These are phyloP conservation scores for Trematomus loennbergii DNA, from an alignment of 2,113 vertebrate genomes.

Conservation along the genomic window DNA sequence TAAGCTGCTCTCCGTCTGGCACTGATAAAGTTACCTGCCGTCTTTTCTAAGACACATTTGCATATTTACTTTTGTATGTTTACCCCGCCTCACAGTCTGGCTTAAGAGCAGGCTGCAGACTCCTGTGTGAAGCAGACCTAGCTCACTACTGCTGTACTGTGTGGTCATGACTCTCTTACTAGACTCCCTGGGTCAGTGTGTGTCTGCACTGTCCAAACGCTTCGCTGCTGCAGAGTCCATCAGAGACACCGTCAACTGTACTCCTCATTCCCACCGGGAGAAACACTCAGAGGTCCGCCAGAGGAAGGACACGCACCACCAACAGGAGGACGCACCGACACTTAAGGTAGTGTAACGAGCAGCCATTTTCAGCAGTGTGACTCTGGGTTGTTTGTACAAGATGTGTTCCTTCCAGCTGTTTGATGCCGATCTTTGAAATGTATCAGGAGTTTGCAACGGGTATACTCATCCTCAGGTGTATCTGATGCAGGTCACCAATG, in stretches of 20 bases:
- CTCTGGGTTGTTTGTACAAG: conserved; percentile 7
- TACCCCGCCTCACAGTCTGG: not conserved
- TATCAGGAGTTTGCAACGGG: not conserved
- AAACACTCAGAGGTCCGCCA: conserved; percentile 80
- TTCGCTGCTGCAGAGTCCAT: conserved; percentile 79
- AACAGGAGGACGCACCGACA: conserved; percentile 73
- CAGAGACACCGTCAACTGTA: conserved; percentile 73
- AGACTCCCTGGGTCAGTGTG: conserved; percentile 85
- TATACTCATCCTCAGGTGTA: conserved; percentile 4
- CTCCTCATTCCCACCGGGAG: conserved; percentile 78
- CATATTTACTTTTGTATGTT: conserved; percentile 57
- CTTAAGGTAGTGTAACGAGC: conserved; percentile 77
- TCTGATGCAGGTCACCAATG: conserved; percentile 68
- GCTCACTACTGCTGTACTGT: conserved; percentile 35
- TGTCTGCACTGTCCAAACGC: conserved; percentile 83
- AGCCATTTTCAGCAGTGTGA: not conserved
- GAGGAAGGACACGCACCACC: conserved; percentile 78
- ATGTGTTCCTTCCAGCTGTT: not conserved
- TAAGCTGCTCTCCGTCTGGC: not conserved
- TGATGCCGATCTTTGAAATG: not conserved
- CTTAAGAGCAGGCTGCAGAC: conserved; percentile 11
- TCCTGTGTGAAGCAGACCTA: not conserved
- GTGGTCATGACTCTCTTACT: conserved; percentile 55
- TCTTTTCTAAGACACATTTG: conserved; percentile 51
- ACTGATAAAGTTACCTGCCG: conserved; percentile 44